Conservation (phyloP, 2,888 invertebrate species). For the Drosophila planitibia region DNA sequence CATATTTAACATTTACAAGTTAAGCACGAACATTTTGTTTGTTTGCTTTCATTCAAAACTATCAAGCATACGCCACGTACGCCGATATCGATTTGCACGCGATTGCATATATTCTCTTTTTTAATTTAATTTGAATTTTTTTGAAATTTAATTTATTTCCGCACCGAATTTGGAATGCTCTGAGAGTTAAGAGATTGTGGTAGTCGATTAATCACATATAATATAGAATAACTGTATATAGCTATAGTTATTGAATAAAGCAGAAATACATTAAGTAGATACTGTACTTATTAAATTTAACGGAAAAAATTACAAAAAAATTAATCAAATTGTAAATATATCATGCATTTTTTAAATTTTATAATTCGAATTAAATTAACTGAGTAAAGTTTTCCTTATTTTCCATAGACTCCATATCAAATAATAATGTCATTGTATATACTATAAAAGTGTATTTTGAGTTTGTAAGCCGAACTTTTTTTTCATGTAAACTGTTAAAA, state of each 20-base stretch:
- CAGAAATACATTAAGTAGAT: background rate
- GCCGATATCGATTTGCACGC: constrained; percentile 21
- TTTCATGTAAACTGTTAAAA: constrained; percentile 42
- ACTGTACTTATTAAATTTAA: background rate
- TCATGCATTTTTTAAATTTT: background rate
- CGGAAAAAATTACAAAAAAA: background rate
- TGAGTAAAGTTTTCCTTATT: background rate
- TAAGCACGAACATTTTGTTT: constrained; percentile 7
- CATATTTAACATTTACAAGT: background rate
- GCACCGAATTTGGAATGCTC: constrained; percentile 15
- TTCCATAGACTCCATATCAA: background rate
- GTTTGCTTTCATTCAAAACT: constrained; percentile 34
- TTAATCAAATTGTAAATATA: background rate
- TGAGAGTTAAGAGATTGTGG: background rate
- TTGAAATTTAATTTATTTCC: background rate
- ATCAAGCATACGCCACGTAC: constrained; percentile 61
- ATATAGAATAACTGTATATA: background rate
- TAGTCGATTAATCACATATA: background rate
- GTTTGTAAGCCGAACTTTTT: constrained; percentile 33
- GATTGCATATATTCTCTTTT: constrained; percentile 36
- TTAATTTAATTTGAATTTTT: constrained; percentile 31
- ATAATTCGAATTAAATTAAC: no score
- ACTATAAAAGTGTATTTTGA: background rate
- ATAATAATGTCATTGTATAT: background rate
- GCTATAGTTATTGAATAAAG: background rate